Evolutionary conservation across 2,113 vertebrate genomes (phyloP).

Genomic region (Caretta caretta): DNA sequence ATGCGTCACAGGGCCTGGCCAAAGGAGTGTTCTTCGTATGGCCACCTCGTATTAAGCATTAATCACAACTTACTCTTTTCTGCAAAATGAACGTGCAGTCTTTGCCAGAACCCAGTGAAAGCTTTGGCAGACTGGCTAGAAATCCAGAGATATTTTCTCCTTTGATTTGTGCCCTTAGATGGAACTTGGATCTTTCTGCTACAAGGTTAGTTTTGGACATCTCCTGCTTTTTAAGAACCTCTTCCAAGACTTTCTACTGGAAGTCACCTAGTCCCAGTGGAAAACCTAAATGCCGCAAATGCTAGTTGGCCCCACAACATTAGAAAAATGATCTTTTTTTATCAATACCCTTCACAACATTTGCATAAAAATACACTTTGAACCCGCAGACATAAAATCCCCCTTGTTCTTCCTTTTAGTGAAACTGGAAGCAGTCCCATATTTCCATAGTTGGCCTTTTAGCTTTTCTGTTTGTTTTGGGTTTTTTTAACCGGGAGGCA

Average conservation of each 20-base stretch:
- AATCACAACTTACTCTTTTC: neutral
- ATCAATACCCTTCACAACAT: neutral
- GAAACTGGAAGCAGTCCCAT: neutral
- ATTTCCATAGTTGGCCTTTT: neutral
- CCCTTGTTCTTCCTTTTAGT: neutral
- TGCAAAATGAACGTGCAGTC: neutral
- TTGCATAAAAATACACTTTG: neutral
- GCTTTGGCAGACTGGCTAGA: neutral
- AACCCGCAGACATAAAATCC: neutral
- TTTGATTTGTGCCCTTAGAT: neutral
- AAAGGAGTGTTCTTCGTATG: neutral
- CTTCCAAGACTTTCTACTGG: neutral
- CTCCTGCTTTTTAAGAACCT: neutral
- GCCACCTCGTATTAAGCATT: neutral
- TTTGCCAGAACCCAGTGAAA: neutral
- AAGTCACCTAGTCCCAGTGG: neutral
- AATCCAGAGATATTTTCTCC: neutral
- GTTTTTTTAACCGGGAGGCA: neutral
- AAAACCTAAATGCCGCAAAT: neutral
- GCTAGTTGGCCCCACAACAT: neutral
- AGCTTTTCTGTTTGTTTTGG: neutral
- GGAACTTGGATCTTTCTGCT: neutral
- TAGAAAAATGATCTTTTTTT: neutral
- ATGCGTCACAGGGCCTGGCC: accelerated
- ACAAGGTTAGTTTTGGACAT: neutral